These are phyloP conservation scores for Picathartes gymnocephalus DNA, from an alignment of 2,113 vertebrate genomes.

Conservation along the genomic window DNA sequence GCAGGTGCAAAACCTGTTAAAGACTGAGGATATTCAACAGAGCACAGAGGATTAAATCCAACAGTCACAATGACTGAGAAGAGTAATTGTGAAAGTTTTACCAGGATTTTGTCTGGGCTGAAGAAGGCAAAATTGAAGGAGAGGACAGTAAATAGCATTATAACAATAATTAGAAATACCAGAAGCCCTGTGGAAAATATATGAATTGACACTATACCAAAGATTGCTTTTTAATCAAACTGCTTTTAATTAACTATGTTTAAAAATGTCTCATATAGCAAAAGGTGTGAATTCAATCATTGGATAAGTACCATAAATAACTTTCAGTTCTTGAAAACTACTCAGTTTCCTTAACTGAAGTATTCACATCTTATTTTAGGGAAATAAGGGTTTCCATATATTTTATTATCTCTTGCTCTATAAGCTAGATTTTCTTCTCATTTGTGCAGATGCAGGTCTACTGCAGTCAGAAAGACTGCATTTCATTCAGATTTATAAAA, in stretches of 20 bases:
- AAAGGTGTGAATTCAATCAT: neutral
- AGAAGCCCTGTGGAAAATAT: neutral
- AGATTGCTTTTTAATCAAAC: neutral
- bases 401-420: neutral
- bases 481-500: neutral
- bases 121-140: neutral
- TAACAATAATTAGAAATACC: neutral
- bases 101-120: neutral
- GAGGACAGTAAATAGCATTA: neutral
- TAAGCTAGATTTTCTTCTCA: neutral
- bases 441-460: neutral
- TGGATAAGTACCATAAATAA: neutral
- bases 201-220: neutral
- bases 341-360: neutral
- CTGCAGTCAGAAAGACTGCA: neutral
- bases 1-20: neutral
- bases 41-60: neutral
- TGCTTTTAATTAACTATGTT: neutral
- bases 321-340: neutral
- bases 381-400: neutral
- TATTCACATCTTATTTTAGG: neutral
- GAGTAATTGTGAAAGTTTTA: neutral
- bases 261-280: neutral
- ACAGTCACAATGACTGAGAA: neutral
- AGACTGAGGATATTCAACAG: neutral